Evolutionary conservation across 1,140 invertebrate species (phyloP).

Genomic region (Leptopilina boulardi): DNA sequence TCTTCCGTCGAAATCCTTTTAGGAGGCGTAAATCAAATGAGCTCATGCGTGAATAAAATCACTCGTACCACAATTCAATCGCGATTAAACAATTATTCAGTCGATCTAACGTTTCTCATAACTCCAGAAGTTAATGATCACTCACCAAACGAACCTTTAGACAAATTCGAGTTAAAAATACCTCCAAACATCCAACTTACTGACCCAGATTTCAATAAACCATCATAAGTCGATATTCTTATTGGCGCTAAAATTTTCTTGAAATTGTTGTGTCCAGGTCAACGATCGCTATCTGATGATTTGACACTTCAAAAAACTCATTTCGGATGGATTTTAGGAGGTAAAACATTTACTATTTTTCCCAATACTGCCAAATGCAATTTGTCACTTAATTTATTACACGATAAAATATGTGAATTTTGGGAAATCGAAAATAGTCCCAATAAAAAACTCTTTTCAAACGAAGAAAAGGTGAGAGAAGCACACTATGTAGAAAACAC

Average conservation of each 20-base stretch:
- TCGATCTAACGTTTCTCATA: too few species aligned
- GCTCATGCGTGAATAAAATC: too few species aligned
- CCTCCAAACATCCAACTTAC: not conserved
- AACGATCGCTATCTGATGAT: not conserved
- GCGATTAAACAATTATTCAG: too few species aligned
- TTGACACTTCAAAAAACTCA: conserved; percentile 26
- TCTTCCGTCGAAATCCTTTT: too few species aligned
- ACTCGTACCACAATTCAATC: too few species aligned
- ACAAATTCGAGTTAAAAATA: not conserved
- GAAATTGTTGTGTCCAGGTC: conserved; percentile 28
- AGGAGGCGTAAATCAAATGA: too few species aligned
- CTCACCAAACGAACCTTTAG: too few species aligned
- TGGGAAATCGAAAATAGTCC: conserved; percentile 38
- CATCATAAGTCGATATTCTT: conserved; percentile 20
- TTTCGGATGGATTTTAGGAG: conserved; percentile 37
- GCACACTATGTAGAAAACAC: too few species aligned
- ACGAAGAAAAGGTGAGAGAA: conserved; percentile 36
- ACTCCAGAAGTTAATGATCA: too few species aligned
- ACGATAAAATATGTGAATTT: conserved; percentile 38
- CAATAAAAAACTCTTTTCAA: not conserved
- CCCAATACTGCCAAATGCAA: too few species aligned
- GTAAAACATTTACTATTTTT: not conserved
- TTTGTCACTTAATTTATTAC: too few species aligned
- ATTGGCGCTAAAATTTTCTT: conserved; percentile 34
- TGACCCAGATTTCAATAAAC: conserved; percentile 31